phyloP scores from a whole-genome alignment of 2,888 invertebrate genomes.

The Pecten maximus region DNA sequence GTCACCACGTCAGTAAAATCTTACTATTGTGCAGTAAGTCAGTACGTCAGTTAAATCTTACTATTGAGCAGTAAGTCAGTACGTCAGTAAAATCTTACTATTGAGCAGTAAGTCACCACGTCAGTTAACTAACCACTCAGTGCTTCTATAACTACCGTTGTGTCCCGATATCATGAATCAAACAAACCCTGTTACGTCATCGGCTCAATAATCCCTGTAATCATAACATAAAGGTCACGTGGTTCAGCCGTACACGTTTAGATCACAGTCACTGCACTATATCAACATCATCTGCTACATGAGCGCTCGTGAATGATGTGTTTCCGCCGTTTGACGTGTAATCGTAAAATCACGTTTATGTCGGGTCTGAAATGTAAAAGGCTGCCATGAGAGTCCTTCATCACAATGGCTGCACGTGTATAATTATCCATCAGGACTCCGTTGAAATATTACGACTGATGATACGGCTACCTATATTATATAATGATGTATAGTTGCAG shows the following conservation, averaged over 20 bases:
- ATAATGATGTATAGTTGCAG: not conserved
- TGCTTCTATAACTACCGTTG: no score
- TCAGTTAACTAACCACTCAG: no score
- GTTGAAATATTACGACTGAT: not conserved
- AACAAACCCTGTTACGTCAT: not conserved
- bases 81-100: no score
- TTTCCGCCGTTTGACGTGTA: not conserved
- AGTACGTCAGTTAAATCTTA: no score
- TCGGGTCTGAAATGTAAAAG: not conserved
- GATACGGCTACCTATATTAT: not conserved
- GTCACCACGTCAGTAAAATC: no score
- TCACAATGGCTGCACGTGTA: not conserved
- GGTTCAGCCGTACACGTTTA: not conserved
- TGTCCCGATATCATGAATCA: not conserved
- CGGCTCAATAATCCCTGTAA: not conserved
- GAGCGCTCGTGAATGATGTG: not conserved
- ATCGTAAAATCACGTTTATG: not conserved
- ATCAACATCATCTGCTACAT: not conserved
- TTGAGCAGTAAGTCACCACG: no score
- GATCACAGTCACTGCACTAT: not conserved
- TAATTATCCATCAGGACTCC: not conserved
- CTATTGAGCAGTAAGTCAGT: no score
- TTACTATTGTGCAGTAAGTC: no score
- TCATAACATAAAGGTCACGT: not conserved
- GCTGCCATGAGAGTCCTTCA: not conserved